Conservation (phyloP, 1,140 invertebrate genomes). For the Drosophila rhopaloa region DNA sequence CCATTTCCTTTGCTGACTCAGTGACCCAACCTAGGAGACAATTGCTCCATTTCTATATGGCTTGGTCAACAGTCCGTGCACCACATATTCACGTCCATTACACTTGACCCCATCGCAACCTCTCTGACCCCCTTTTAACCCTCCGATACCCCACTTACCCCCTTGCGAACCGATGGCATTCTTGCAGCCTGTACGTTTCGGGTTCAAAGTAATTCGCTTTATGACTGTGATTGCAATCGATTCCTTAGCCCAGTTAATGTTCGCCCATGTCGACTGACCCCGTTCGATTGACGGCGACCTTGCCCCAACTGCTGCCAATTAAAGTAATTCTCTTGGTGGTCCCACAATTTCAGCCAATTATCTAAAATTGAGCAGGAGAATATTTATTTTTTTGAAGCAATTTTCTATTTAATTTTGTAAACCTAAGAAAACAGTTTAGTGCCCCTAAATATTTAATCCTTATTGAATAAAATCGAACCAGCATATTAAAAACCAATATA, state of each 20-base stretch:
- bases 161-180: background rate
- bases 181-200: slow-evolving; percentile 24
- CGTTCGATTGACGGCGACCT: slow-evolving; percentile 40
- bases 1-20: slow-evolving; percentile 41
- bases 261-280: slow-evolving; percentile 36
- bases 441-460: too few relatives aligned
- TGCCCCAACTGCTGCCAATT: slow-evolving; percentile 36
- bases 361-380: background rate
- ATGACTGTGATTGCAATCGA: slow-evolving; percentile 54
- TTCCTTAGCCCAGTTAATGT: slow-evolving; percentile 40
- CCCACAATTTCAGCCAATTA: slow-evolving; percentile 18
- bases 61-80: slow-evolving; percentile 37
- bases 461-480: too few relatives aligned
- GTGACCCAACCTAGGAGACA: slow-evolving; percentile 22
- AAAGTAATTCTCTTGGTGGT: slow-evolving; percentile 35
- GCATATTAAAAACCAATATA: too few relatives aligned
- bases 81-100: slow-evolving; percentile 47
- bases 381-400: background rate
- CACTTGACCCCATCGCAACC: slow-evolving; percentile 33
- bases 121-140: background rate
- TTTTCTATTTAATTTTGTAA: too few relatives aligned
- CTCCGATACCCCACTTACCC: background rate
- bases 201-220: slow-evolving; percentile 50
- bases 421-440: too few relatives aligned
- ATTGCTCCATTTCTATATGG: slow-evolving; percentile 32